phyloP scores from a whole-genome alignment of 1,140 invertebrate species.

The Schmidtea mediterranea region DNA sequence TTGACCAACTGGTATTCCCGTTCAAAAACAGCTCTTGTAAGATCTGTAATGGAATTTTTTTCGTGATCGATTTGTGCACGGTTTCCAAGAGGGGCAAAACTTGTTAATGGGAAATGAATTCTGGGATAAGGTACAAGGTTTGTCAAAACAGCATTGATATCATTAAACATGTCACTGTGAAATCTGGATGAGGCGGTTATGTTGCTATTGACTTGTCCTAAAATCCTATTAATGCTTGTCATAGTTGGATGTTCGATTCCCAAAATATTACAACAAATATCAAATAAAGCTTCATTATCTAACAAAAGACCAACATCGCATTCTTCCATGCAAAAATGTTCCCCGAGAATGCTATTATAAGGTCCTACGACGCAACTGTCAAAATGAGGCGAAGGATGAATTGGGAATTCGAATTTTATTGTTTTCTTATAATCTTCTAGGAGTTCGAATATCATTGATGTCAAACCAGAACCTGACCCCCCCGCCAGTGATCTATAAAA shows the following conservation, averaged over 20 bases:
- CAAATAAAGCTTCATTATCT: slow-evolving; percentile 19
- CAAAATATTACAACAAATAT: slow-evolving; percentile 14
- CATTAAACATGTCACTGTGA: slow-evolving; percentile 19
- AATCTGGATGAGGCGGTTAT: background rate
- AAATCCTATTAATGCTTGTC: slow-evolving; percentile 35
- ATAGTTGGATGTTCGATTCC: slow-evolving; percentile 14
- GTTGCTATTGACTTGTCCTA: slow-evolving; percentile 15
- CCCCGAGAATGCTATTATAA: slow-evolving; percentile 14
- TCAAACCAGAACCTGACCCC: slow-evolving; percentile 55
- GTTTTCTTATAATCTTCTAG: slow-evolving; percentile 51
- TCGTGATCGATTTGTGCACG: background rate
- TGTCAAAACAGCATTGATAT: slow-evolving; percentile 29
- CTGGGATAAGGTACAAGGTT: slow-evolving; percentile 29
- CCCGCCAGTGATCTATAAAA: slow-evolving; percentile 30
- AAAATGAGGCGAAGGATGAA: slow-evolving; percentile 11
- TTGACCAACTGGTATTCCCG: slow-evolving; percentile 39
- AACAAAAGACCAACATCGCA: slow-evolving; percentile 10
- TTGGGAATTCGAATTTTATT: slow-evolving; percentile 12
- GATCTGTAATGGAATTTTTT: background rate
- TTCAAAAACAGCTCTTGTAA: slow-evolving; percentile 35
- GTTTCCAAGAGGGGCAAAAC: background rate
- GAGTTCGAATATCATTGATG: slow-evolving; percentile 53
- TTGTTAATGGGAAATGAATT: slow-evolving; percentile 16
- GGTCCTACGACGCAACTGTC: slow-evolving; percentile 17
- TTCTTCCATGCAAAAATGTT: slow-evolving; percentile 19